Evolutionary conservation across 2,113 vertebrate species (phyloP).

Genomic region (Cinclus mexicanus): DNA sequence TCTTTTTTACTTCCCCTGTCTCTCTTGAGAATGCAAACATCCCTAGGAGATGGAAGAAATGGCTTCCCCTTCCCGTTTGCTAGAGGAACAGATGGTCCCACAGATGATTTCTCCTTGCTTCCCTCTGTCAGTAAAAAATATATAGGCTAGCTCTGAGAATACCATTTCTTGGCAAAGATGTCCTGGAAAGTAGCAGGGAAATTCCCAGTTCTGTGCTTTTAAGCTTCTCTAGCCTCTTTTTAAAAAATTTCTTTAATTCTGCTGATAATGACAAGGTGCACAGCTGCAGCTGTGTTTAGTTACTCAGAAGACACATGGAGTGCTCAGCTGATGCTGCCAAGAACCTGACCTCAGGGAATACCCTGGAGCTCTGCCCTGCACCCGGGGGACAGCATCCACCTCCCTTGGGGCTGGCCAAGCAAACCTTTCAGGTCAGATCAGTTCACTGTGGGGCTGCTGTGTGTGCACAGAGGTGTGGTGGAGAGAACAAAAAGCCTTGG

Average conservation of each 20-base stretch:
- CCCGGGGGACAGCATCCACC: neutral
- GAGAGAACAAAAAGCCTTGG: neutral
- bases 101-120: slow-evolving; percentile 38
- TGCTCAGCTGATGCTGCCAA: neutral
- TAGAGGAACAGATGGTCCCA: slow-evolving; percentile 29
- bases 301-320: neutral
- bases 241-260: neutral
- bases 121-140: slow-evolving; percentile 30
- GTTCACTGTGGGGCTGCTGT: fast-evolving
- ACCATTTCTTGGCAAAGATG: slow-evolving; percentile 39
- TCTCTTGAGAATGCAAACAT: neutral
- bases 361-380: neutral
- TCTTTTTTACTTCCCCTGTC: neutral
- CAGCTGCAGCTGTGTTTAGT: neutral
- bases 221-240: neutral
- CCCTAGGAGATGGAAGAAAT: neutral
- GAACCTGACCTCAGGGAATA: neutral
- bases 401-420: neutral
- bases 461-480: neutral
- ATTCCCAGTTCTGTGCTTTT: neutral
- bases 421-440: neutral
- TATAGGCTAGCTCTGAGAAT: neutral
- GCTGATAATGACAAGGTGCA: neutral
- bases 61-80: neutral
- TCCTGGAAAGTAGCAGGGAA: slow-evolving; percentile 22